Percentiles rank a stretch among this genome's conserved stretches.
Conservation (phyloP, 2,113 vertebrate species). For the Passer domesticus region DNA sequence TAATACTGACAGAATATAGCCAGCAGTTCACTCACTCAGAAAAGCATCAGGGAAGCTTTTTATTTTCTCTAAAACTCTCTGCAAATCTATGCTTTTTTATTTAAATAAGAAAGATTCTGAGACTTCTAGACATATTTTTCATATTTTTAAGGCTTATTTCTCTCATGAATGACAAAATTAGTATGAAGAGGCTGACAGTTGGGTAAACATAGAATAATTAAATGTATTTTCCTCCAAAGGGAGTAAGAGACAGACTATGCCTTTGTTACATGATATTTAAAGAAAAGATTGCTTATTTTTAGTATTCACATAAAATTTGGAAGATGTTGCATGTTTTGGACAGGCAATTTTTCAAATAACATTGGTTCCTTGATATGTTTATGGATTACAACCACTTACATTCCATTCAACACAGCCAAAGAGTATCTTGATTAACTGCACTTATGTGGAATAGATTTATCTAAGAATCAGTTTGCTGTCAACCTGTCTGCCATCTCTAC, state of each 20-base stretch:
- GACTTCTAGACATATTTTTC: background rate
- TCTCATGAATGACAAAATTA: slow-evolving; percentile 47
- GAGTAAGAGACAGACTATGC: background rate
- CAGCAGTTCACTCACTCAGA: background rate
- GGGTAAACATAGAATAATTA: background rate
- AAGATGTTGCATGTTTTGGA: slow-evolving; percentile 22
- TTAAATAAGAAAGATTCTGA: background rate
- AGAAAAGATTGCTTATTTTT: slow-evolving; percentile 24
- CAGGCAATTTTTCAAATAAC: slow-evolving; percentile 52
- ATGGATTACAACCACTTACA: background rate
- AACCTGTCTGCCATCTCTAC: slow-evolving; percentile 36
- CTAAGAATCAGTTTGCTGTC: slow-evolving; percentile 65
- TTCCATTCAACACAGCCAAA: slow-evolving; percentile 34
- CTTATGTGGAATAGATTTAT: slow-evolving; percentile 50
- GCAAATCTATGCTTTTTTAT: background rate
- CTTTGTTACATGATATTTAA: slow-evolving; percentile 34
- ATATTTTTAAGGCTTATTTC: slow-evolving; percentile 39
- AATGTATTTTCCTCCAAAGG: slow-evolving; percentile 9
- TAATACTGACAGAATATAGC: background rate
- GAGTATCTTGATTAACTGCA: slow-evolving; percentile 48
- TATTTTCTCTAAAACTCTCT: background rate
- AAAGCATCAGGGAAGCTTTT: background rate
- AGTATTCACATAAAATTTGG: slow-evolving; percentile 53
- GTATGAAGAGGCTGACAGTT: background rate
- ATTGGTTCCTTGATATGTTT: slow-evolving; percentile 57